Conservation (phyloP, 2,113 vertebrate species). For the Entelurus aequoreus region DNA sequence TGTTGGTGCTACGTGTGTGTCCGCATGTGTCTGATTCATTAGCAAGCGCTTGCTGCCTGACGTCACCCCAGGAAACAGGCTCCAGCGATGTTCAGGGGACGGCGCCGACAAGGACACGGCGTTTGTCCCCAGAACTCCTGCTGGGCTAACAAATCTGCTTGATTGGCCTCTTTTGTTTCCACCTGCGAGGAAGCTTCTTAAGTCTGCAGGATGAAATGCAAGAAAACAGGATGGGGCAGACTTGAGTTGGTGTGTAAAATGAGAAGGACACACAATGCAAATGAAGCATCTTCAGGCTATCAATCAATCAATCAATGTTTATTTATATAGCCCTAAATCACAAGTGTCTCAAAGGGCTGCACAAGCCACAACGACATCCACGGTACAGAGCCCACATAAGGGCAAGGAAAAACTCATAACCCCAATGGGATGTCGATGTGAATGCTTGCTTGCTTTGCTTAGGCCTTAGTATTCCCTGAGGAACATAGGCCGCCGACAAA, state of each 20-base stretch:
- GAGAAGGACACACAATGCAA: neutral
- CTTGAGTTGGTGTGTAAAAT: neutral
- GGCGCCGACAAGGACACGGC: neutral
- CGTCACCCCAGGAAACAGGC: neutral
- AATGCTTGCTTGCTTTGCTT: too few species aligned
- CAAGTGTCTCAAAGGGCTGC: too few species aligned
- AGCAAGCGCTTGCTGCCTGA: neutral
- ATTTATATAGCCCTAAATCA: too few species aligned
- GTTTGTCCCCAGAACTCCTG: slow-evolving; percentile 1
- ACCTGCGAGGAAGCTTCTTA: neutral
- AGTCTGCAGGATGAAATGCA: neutral
- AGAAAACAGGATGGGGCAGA: neutral
- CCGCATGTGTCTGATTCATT: neutral
- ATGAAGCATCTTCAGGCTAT: neutral
- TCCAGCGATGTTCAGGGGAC: neutral
- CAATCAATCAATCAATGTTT: too few species aligned
- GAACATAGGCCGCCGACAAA: too few species aligned
- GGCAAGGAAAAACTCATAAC: too few species aligned
- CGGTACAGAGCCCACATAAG: too few species aligned
- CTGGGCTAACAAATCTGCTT: slow-evolving; percentile 4
- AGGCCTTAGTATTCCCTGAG: too few species aligned
- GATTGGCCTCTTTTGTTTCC: neutral
- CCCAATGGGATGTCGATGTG: too few species aligned
- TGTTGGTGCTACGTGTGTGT: slow-evolving; percentile 1
- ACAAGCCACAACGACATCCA: too few species aligned